phyloP scores from a whole-genome alignment of 2,797 vertebrate genomes.

The Pangasius krempfi region DNA sequence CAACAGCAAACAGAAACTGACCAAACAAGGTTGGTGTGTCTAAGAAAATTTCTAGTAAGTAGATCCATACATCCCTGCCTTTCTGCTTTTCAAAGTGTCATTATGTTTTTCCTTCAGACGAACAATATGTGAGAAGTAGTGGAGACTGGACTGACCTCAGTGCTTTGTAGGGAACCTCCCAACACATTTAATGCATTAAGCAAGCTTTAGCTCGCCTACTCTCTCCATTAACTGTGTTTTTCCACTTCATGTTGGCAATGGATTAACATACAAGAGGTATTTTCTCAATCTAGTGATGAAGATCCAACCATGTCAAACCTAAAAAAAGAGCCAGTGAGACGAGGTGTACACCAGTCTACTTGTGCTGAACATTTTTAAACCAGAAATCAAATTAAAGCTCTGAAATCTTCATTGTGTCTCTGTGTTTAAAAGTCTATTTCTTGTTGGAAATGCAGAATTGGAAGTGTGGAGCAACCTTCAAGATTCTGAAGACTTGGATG shows the following conservation, averaged over 20 bases:
- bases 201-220: constrained; percentile 24
- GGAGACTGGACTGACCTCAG: background rate
- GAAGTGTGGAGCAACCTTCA: background rate
- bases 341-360: background rate
- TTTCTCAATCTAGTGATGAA: constrained; percentile 65
- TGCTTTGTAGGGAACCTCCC: background rate
- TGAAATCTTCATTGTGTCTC: background rate
- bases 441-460: background rate
- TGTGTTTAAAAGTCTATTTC: constrained; percentile 27
- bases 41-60: background rate
- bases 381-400: background rate
- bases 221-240: constrained; percentile 34
- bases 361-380: background rate
- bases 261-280: constrained; percentile 58
- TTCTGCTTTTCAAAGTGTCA: background rate
- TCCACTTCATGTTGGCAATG: constrained; percentile 48
- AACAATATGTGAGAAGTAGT: background rate
- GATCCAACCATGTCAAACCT: constrained; percentile 65
- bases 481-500: constrained; percentile 23
- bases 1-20: background rate
- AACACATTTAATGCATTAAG: constrained; percentile 10
- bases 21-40: background rate
- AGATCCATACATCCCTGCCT: background rate
- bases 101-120: background rate
- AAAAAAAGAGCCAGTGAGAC: constrained; percentile 54